phyloP scores from a whole-genome alignment of 2,888 invertebrate species.

The Fragum sueziense region DNA sequence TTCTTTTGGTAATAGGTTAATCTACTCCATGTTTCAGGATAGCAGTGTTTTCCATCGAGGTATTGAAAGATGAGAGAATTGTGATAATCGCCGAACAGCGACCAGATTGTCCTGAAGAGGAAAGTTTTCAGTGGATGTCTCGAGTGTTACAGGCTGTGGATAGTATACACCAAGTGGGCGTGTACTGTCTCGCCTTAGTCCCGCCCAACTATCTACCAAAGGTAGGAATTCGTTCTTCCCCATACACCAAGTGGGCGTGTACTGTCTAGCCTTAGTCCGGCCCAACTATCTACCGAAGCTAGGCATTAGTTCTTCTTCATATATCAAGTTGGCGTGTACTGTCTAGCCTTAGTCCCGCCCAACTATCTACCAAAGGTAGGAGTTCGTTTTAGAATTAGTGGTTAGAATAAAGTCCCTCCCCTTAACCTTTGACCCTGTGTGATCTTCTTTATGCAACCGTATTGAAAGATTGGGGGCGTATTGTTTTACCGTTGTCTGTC shows the following conservation, averaged over 20 bases:
- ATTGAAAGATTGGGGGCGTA: too few species aligned
- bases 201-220: constrained; percentile 99
- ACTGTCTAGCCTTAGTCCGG: constrained; percentile 97
- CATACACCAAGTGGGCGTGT: constrained; percentile 91
- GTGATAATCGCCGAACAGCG: constrained; percentile 99
- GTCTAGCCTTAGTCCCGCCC: constrained; percentile 97
- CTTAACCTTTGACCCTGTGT: too few species aligned
- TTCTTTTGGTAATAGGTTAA: background rate
- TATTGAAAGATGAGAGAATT: constrained; percentile 97
- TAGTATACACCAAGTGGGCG: constrained; percentile 90
- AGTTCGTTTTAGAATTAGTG: too few species aligned
- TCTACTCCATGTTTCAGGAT: constrained; percentile 86
- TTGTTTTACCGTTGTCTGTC: too few species aligned
- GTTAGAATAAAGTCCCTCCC: too few species aligned
- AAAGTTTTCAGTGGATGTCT: constrained; percentile 99
- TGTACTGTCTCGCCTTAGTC: constrained; percentile 98
- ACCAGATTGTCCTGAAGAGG: constrained; percentile 99
- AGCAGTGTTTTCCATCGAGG: constrained; percentile 98
- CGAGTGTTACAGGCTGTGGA: constrained; percentile 99
- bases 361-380: constrained; percentile 96
- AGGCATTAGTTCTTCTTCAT: constrained; percentile 18
- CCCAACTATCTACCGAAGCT: constrained; percentile 98
- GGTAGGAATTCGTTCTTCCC: constrained; percentile 84
- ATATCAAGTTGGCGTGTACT: constrained; percentile 93
- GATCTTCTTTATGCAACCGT: too few species aligned